These are phyloP conservation scores for Euglossa dilemma DNA, from an alignment of 1,140 invertebrate genomes.

Conservation along the genomic window DNA sequence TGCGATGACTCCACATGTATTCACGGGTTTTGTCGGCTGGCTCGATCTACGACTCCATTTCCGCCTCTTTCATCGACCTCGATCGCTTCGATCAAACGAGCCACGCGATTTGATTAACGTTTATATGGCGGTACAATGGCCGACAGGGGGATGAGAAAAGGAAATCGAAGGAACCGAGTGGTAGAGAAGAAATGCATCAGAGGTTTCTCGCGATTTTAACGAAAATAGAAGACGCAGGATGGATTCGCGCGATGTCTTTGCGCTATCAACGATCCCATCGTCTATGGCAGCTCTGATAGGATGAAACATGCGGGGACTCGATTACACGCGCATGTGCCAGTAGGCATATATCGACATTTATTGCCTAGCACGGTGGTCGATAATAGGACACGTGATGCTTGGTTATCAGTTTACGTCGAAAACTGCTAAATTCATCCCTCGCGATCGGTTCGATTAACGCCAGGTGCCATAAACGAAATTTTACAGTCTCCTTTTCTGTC, in stretches of 20 bases:
- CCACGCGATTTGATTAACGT: slow-evolving; percentile 14
- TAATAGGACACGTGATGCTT: slow-evolving; percentile 27
- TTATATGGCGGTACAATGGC: not conserved
- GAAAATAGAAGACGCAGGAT: not conserved
- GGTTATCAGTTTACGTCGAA: slow-evolving; percentile 40
- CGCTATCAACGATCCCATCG: slow-evolving; percentile 29
- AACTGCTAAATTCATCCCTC: slow-evolving; percentile 25
- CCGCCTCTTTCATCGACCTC: slow-evolving; percentile 36
- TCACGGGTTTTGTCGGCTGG: not conserved
- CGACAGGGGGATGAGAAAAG: not conserved
- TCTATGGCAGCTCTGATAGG: slow-evolving; percentile 11
- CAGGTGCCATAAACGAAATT: not conserved
- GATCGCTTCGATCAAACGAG: slow-evolving; percentile 14
- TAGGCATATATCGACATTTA: slow-evolving; percentile 50
- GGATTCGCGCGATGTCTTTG: not conserved
- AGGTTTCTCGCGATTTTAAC: not conserved
- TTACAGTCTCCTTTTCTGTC: no score
- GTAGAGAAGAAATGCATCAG: not conserved
- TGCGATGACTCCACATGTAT: slow-evolving; percentile 11
- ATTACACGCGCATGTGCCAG: slow-evolving; percentile 54
- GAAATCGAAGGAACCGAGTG: not conserved
- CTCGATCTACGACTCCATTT: slow-evolving; percentile 39
- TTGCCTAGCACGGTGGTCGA: slow-evolving; percentile 38
- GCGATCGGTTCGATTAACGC: not conserved
- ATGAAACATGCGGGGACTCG: slow-evolving; percentile 46